These are phyloP conservation scores for Clarias gariepinus DNA, from an alignment of 2,113 vertebrate species.

Conservation along the genomic window DNA sequence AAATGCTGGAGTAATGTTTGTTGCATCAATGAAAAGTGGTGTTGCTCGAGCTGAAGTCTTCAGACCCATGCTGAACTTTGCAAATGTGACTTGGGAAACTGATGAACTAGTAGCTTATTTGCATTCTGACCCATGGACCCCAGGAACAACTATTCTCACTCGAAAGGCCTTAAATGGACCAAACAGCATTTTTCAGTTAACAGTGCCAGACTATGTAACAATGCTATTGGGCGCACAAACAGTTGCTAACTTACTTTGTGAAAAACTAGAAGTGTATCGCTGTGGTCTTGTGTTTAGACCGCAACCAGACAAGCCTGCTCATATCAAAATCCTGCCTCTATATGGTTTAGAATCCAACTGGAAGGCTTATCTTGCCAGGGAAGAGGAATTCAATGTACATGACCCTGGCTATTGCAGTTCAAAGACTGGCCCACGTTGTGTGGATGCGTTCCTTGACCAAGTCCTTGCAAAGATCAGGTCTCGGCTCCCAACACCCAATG, in stretches of 20 bases:
- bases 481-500: constrained; percentile 67
- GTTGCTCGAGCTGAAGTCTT: constrained; percentile 67
- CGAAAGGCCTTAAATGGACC: constrained; percentile 64
- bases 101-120: constrained; percentile 72
- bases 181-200: constrained; percentile 71
- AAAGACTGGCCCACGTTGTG: constrained; percentile 69
- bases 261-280: constrained; percentile 67
- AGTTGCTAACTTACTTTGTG: constrained; percentile 68
- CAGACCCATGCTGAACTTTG: constrained; percentile 59
- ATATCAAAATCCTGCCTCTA: constrained; percentile 71
- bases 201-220: constrained; percentile 61
- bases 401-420: constrained; percentile 74
- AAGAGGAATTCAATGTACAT: constrained; percentile 68
- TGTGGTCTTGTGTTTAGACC: constrained; percentile 72
- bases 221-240: constrained; percentile 66
- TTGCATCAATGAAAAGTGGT: constrained; percentile 66
- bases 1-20: constrained; percentile 74
- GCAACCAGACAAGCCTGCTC: constrained; percentile 55
- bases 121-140: constrained; percentile 71
- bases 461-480: constrained; percentile 66
- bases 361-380: constrained; percentile 63
- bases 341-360: constrained; percentile 68
- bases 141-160: constrained; percentile 70
- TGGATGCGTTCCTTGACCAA: constrained; percentile 60
- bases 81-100: constrained; percentile 74